These are phyloP conservation scores for Oxyruncus cristatus DNA, from an alignment of 2,113 vertebrate genomes.

Conservation along the genomic window DNA sequence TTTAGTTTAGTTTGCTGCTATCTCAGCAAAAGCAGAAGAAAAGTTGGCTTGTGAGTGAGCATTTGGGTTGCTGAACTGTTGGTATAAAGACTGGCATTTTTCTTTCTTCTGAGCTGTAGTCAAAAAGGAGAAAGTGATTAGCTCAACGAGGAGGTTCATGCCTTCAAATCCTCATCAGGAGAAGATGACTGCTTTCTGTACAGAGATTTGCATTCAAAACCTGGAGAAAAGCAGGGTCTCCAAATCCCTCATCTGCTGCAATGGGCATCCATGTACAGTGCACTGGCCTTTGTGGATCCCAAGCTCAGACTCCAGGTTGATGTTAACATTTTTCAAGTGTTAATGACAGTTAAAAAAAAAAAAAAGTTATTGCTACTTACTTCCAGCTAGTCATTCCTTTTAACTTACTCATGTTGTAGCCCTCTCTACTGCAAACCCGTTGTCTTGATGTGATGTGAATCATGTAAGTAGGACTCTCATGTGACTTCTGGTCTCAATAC, in stretches of 20 bases:
- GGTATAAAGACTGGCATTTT: not conserved
- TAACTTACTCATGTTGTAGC: not conserved
- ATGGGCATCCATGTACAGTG: not conserved
- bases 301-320: not conserved
- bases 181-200: not conserved
- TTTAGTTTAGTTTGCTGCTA: not conserved
- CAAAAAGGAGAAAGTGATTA: not conserved
- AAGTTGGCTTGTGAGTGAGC: not conserved
- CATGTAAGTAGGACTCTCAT: not conserved
- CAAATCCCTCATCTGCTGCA: not conserved
- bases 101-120: not conserved
- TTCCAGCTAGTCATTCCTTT: not conserved
- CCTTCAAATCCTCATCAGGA: not conserved
- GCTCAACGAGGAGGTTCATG: not conserved
- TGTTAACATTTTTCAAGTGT: not conserved
- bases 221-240: not conserved
- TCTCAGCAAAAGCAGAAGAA: not conserved
- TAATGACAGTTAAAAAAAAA: not conserved
- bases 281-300: not conserved
- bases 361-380: not conserved
- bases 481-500: not conserved
- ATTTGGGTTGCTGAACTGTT: not conserved
- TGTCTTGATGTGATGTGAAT: not conserved
- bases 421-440: not conserved
- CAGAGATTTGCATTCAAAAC: not conserved